Percentiles rank a stretch among this genome's conserved stretches.
phyloP scores from a whole-genome alignment of 1,140 invertebrate genomes.

The Dinoponera quadriceps region DNA sequence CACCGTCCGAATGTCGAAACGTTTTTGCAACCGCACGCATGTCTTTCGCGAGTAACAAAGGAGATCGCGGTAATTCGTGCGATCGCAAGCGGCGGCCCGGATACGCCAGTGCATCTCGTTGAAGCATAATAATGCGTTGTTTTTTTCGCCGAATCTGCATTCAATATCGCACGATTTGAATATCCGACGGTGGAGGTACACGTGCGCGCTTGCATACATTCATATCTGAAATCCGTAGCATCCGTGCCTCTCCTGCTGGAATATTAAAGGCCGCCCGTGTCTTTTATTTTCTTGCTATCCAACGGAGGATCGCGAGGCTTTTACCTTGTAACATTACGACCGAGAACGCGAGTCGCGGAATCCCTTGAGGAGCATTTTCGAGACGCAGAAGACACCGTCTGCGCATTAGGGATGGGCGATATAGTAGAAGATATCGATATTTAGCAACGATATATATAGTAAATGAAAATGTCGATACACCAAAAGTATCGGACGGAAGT shows the following conservation, averaged over 20 bases:
- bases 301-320: constrained; percentile 8
- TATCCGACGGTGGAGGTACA: constrained; percentile 8
- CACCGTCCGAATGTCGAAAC: neutral
- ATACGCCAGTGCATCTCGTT: neutral
- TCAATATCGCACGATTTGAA: constrained; percentile 51
- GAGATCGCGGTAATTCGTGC: constrained; percentile 2
- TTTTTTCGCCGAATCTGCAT: constrained; percentile 30
- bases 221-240: constrained; percentile 23
- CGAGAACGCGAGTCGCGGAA: neutral
- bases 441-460: too few relatives aligned
- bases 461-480: too few relatives aligned
- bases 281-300: constrained; percentile 35
- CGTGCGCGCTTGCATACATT: constrained; percentile 35
- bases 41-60: neutral
- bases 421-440: too few relatives aligned
- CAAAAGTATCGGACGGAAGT: too few relatives aligned
- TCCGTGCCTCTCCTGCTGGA: neutral
- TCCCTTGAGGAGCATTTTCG: neutral
- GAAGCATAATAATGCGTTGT: constrained; percentile 32
- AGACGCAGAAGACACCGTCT: neutral
- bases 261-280: constrained; percentile 36
- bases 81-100: neutral
- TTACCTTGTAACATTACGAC: constrained; percentile 9
- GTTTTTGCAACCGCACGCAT: neutral
- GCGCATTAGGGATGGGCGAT: too few relatives aligned